Conservation (phyloP, 2,113 vertebrate genomes). For the Amblyopsis rosae region DNA sequence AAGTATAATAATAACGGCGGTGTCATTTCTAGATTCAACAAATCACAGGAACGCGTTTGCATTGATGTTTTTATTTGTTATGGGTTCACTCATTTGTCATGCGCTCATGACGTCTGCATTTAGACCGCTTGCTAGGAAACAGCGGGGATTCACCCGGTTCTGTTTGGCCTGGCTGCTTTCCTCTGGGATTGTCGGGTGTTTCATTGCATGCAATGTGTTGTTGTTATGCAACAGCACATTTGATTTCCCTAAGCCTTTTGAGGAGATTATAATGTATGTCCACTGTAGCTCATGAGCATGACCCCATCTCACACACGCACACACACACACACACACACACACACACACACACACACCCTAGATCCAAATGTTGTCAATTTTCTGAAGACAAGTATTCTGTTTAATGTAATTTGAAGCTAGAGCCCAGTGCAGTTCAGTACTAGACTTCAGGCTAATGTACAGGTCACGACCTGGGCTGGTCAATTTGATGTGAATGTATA, state of each 20-base stretch:
- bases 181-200: slow-evolving; percentile 56
- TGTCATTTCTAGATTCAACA: neutral
- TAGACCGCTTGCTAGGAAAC: slow-evolving; percentile 34
- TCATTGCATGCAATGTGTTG: slow-evolving; percentile 61
- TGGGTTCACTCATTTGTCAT: neutral
- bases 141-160: slow-evolving; percentile 49
- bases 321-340: slow-evolving; percentile 2
- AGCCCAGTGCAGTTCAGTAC: neutral
- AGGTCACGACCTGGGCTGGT: neutral
- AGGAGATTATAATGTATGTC: slow-evolving; percentile 45
- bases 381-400: neutral
- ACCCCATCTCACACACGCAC: neutral
- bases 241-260: slow-evolving; percentile 62
- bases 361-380: neutral
- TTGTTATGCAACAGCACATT: slow-evolving; percentile 72
- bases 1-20: neutral
- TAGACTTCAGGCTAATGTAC: neutral
- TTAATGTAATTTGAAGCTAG: neutral
- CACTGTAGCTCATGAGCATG: slow-evolving; percentile 17
- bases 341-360: neutral
- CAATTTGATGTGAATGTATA: too few relatives aligned
- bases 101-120: slow-evolving; percentile 5
- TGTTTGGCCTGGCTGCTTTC: slow-evolving; percentile 28
- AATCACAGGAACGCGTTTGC: neutral
- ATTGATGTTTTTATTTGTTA: neutral